These are phyloP conservation scores for Pelochelys cantorii DNA, from an alignment of 2,797 vertebrate species.

Conservation along the genomic window DNA sequence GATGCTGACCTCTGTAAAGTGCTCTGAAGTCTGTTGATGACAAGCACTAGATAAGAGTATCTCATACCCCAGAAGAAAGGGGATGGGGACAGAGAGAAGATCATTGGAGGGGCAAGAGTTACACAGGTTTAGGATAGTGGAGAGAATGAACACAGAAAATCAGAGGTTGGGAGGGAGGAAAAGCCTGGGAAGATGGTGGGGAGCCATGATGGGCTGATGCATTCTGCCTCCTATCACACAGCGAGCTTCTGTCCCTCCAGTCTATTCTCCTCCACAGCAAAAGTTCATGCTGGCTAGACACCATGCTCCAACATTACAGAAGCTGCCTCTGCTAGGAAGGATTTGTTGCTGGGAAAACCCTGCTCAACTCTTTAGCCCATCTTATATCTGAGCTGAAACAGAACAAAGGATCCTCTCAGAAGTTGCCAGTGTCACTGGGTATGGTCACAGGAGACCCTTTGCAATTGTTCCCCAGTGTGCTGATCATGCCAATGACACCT, in stretches of 20 bases:
- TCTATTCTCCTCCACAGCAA: background rate
- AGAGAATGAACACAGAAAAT: background rate
- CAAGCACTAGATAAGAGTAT: background rate
- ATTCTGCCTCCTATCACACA: background rate
- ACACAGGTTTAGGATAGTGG: background rate
- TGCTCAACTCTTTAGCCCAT: background rate
- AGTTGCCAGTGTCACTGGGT: background rate
- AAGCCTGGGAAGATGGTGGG: constrained; percentile 22
- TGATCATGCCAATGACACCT: too few species aligned
- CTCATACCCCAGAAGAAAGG: background rate
- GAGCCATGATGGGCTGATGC: background rate
- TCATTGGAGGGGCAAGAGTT: background rate
- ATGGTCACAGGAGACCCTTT: too few species aligned
- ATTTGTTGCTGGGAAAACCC: background rate
- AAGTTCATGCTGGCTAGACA: background rate
- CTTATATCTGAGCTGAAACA: background rate
- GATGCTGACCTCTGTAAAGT: background rate
- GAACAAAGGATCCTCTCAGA: background rate
- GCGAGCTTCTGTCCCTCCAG: background rate
- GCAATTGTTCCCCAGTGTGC: too few species aligned
- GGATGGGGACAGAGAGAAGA: background rate
- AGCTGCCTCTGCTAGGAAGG: background rate
- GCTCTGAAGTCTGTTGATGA: background rate
- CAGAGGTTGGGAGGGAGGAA: constrained; percentile 29
- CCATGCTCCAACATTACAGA: background rate